Percentiles rank a stretch among this genome's conserved stretches.
Evolutionary conservation across 2,113 vertebrate genomes (phyloP).

Genomic region (Myotis brandtii): DNA sequence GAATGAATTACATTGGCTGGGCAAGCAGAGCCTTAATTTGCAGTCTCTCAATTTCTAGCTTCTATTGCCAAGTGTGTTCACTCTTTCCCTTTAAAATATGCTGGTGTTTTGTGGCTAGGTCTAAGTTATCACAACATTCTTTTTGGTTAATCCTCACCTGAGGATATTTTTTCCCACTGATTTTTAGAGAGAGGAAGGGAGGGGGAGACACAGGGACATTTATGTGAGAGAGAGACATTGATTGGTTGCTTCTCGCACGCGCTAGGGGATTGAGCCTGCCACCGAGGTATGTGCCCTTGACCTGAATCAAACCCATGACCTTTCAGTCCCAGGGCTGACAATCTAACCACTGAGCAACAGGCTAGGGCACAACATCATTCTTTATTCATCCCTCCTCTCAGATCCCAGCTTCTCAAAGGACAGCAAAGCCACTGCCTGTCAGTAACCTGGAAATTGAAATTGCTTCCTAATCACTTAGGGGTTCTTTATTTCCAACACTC

Average conservation of each 20-base stretch:
- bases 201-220: too few relatives aligned
- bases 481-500: constrained; percentile 39
- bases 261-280: too few relatives aligned
- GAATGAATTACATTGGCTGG: constrained; percentile 57
- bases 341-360: too few relatives aligned
- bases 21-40: constrained; percentile 70
- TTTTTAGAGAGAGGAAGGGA: too few relatives aligned
- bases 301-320: too few relatives aligned
- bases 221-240: too few relatives aligned
- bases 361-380: constrained; percentile 58
- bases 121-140: neutral
- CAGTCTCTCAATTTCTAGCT: constrained; percentile 60
- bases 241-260: too few relatives aligned
- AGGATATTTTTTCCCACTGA: too few relatives aligned
- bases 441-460: constrained; percentile 46
- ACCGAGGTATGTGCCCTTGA: too few relatives aligned
- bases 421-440: constrained; percentile 41
- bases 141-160: too few relatives aligned
- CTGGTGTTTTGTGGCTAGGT: constrained; percentile 58
- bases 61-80: constrained; percentile 68
- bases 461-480: neutral
- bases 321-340: too few relatives aligned
- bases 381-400: neutral
- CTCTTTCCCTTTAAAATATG: constrained; percentile 67
- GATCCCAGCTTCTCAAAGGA: constrained; percentile 54